Base-by-base conservation (phyloP, 1,140 invertebrate genomes). In the Lycorma delicatula region DNA sequence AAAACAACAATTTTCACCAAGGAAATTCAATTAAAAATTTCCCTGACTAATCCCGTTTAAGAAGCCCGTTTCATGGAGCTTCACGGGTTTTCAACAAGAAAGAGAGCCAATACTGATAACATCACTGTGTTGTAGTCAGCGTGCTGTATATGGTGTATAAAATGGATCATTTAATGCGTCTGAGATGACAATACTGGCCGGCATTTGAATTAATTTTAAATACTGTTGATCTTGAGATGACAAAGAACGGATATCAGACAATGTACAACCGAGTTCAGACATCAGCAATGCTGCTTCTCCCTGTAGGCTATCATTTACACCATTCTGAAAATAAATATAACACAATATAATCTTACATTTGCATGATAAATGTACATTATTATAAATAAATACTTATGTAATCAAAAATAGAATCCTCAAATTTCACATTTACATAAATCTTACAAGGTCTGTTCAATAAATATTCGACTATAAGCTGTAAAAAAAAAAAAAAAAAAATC, bases 81-180 rank as follows among this genome's bases (percentile, higher is more conserved):
- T 44, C 41, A 44, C 41, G 41, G 41, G 41, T n/a, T n/a, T n/a
- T n/a, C n/a, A n/a, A n/a, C 41, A 44, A 22, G 23, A 16, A 44
- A 44, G 41, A 20, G 41, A 1, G 1, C 7, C 41, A 16, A 22
- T 44, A 22, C 16, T 9, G 12, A n/a, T 4, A 22, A 18, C 16
- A 6, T 16, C 1, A 1, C 2, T 9, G 41, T 2, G n/a, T 7
- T 3, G 34, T 16, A 11, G 56, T 57, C 56, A 57, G 56, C 56
- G 56, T n/a, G 48, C 23, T 2, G 54, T 29, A 34, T 57, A 57
- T n/a, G 56, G 56, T 22, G 56, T 51, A 31, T 57, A 57, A 4
- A 57, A 25, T 20, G 49, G 16, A 11, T 51, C 49, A 26, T 51
- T 26, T 18, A 38, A 12, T n/a, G 36, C 12, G 23, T 16, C 11